Evolutionary conservation across 2,888 invertebrate genomes (phyloP).

Genomic region (Tryphoninae sp.): DNA sequence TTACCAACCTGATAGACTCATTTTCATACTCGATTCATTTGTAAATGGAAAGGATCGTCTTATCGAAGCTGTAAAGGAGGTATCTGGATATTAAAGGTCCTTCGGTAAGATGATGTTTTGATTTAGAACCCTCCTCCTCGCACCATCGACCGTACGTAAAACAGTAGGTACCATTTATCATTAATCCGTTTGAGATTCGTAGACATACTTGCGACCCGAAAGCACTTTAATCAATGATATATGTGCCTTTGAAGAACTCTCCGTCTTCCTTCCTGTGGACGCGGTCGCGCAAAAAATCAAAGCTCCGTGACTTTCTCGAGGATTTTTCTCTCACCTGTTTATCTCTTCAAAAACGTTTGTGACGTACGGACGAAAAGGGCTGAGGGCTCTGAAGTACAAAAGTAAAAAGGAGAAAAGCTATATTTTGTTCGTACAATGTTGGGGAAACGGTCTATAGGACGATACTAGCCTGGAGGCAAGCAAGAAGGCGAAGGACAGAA

Average conservation of each 20-base stretch:
- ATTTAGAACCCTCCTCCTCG: no score
- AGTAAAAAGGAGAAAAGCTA: slow-evolving; percentile 31
- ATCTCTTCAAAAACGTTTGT: slow-evolving; percentile 58
- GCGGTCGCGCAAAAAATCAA: slow-evolving; percentile 7
- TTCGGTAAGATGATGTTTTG: no score
- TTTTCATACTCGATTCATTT: no score
- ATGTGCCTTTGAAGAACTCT: not conserved
- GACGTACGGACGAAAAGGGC: slow-evolving; percentile 53
- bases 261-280: not conserved
- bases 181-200: no score
- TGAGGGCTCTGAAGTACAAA: slow-evolving; percentile 20
- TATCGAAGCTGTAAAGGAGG: no score
- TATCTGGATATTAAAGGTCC: no score
- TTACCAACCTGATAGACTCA: no score
- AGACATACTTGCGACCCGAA: not conserved
- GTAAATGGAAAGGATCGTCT: no score
- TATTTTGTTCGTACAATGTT: slow-evolving; percentile 45
- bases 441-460: slow-evolving; percentile 17
- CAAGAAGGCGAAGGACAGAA: slow-evolving; percentile 15
- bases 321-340: slow-evolving; percentile 38
- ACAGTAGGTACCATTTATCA: no score
- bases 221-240: slow-evolving; percentile 18
- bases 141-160: no score
- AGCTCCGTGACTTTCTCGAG: slow-evolving; percentile 23
- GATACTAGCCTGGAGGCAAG: slow-evolving; percentile 23